Base-by-base conservation (phyloP, 1,140 invertebrate genomes). In the Ips typographus region DNA sequence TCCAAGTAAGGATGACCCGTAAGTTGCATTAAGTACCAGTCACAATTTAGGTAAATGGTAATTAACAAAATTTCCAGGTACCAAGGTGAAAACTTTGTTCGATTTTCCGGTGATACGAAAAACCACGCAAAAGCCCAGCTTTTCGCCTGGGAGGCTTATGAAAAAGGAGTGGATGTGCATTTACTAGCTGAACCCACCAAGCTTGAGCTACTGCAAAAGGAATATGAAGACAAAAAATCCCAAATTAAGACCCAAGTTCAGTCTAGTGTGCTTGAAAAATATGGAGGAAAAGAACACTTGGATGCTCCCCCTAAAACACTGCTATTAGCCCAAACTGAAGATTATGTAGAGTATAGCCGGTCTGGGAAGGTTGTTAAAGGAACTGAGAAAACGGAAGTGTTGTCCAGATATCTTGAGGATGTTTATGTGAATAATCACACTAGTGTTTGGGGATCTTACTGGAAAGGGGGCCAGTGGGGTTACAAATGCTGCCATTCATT, bases 121-220 rank as follows among this genome's bases (percentile, higher is more conserved):
- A 86, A 91, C 62, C 96, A 99, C 80, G 92, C 94, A 2, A 89
- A 89, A 37, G 93, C 94, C 36, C 96, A 99, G 80, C 75, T 98
- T 72, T 99, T 99, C 87, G 96, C 98, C 1, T 99, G 98, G 98
- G 94, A 99, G 77, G 96, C 96, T 0, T 91, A 94, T 77, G 90
- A 94, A 65, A 91, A 91, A 76, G 96, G 95, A 37, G 90, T 98
- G 0, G 96, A 99, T 83, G 94, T 99, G 2, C 95, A 99, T 83
- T 83, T 98, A 40, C 84, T 98, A 62, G 97, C 97, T 7, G 97
- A 99, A 81, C 98, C 98, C 1, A 99, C 98, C 3, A 98, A 98
- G 83, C 80, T 99, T 40, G 97, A 98, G 80, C 79, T 96, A 65
- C 79, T 99, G 7, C 89, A 97, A 76, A 88, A 92, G 65, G 94